Evolutionary conservation across 2,113 vertebrate species (phyloP).

Genomic region (Scartelaos histophorus): DNA sequence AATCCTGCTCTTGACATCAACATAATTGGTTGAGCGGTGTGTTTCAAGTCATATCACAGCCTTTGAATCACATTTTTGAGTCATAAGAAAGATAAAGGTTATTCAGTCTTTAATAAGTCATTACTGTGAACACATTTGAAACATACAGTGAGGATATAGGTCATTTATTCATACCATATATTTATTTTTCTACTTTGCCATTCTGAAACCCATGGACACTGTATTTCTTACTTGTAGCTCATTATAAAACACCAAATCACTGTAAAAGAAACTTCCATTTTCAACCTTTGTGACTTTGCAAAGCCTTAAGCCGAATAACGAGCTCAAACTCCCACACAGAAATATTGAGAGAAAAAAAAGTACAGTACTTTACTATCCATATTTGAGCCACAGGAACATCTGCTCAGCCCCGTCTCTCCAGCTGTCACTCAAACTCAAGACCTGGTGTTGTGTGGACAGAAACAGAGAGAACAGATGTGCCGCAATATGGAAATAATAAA

Average conservation of each 20-base stretch:
- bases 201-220: background rate
- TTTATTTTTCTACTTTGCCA: background rate
- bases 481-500: background rate
- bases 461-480: constrained; percentile 24
- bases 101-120: too few relatives aligned
- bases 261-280: background rate
- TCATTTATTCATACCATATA: background rate
- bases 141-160: too few relatives aligned
- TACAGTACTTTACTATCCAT: background rate
- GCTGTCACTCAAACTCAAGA: constrained; percentile 43
- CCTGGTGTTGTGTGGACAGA: constrained; percentile 2
- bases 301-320: background rate
- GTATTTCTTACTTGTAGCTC: background rate
- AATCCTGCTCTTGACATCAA: too few relatives aligned
- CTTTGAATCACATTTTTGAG: too few relatives aligned
- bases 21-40: too few relatives aligned
- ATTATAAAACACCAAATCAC: background rate
- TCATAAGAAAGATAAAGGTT: too few relatives aligned
- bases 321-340: background rate
- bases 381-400: background rate
- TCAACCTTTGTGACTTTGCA: background rate
- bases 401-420: constrained; percentile 12
- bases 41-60: too few relatives aligned
- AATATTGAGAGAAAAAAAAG: background rate
- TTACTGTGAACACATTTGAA: too few relatives aligned